Evolutionary conservation across 2,797 vertebrate species (phyloP).

Genomic region (Cichlasoma orientale): DNA sequence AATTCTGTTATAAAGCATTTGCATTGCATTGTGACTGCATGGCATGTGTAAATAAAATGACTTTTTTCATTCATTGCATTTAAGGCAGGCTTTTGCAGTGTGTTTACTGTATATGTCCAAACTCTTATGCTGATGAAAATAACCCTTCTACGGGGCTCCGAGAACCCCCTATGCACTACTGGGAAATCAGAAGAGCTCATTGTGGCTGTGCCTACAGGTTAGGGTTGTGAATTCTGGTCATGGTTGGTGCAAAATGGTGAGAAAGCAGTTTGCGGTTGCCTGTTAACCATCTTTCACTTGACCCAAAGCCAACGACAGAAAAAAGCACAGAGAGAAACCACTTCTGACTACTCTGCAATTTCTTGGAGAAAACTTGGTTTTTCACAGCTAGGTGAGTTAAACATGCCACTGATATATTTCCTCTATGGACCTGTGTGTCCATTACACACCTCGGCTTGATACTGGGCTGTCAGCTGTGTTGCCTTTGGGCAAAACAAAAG

Average conservation of each 20-base stretch:
- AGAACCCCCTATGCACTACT: neutral
- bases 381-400: neutral
- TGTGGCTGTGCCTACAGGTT: neutral
- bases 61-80: too few species aligned
- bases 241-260: neutral
- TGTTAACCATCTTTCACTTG: neutral
- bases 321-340: neutral
- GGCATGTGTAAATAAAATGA: neutral
- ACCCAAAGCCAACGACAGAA: neutral
- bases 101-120: neutral
- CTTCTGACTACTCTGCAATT: neutral
- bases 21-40: too few species aligned
- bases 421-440: neutral
- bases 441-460: constrained; percentile 1
- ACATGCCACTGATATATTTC: neutral
- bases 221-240: neutral
- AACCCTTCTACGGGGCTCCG: neutral
- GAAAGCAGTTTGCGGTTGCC: neutral
- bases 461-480: neutral
- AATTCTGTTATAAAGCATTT: neutral
- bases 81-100: too few species aligned
- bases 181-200: neutral
- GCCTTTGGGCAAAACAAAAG: constrained; percentile 38
- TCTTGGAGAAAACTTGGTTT: neutral
- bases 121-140: neutral